Conservation (phyloP, 2,888 invertebrate genomes). For the Eucera pruinosa region DNA sequence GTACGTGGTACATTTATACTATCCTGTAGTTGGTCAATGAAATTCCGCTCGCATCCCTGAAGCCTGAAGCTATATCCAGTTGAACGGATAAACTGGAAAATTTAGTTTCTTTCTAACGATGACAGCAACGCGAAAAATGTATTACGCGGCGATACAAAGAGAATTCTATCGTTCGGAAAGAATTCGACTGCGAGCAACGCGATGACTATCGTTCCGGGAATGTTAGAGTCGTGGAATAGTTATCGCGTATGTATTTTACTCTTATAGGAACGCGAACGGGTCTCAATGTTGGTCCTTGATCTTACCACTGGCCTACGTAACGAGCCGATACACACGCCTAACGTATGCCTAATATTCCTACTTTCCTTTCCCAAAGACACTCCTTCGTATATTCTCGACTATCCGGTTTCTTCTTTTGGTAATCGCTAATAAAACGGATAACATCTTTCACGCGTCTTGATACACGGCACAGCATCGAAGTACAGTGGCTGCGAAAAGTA, state of each 20-base stretch:
- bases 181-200: too few relatives aligned
- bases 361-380: background rate
- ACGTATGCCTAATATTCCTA: background rate
- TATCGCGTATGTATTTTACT: background rate
- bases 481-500: too few relatives aligned
- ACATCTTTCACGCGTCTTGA: too few relatives aligned
- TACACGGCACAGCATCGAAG: too few relatives aligned
- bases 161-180: too few relatives aligned
- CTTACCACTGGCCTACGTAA: conserved; percentile 23
- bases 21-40: too few relatives aligned
- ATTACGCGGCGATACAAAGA: too few relatives aligned
- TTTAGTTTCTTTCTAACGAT: background rate
- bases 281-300: conserved; percentile 54
- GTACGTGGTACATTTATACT: too few relatives aligned
- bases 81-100: too few relatives aligned
- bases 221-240: background rate
- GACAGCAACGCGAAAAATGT: too few relatives aligned
- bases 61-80: background rate
- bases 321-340: background rate
- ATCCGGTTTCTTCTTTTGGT: background rate
- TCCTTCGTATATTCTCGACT: background rate
- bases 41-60: background rate
- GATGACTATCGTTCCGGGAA: background rate
- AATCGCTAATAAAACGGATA: too few relatives aligned
- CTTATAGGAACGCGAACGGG: background rate